Evolutionary conservation across 2,888 invertebrate genomes (phyloP), one percentile per base, ranked within the genome.

Genomic region (Scrobipalpa costella): DNA sequence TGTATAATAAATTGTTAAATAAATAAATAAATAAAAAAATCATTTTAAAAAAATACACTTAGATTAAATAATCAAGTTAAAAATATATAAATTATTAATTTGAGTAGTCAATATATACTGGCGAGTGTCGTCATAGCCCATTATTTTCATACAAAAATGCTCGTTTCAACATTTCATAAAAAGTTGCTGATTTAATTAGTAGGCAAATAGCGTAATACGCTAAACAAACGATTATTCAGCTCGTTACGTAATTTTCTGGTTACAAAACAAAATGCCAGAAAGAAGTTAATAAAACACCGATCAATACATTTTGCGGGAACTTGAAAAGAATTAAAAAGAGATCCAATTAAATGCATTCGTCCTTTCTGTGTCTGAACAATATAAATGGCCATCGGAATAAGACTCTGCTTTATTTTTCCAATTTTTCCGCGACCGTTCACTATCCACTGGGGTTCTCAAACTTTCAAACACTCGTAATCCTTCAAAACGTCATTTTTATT

Each of bases 291-390:
- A 44, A 15, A 70, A 72, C 61, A 70, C 70, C 73, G 74, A 79
- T 77, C 69, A 77, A 74, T 79, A 44, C 19, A 19, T 80, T 70
- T 67, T 68, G 68, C 19, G 64, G 67, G 67, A 68, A 68, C 69
- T 68, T 62, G 70, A 68, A 57, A 63, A 60, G 66, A 68, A 70
- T 72, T 67, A 69, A 74, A 76, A 78, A 74, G 72, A 70, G 71
- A 70, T 77, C 72, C 74, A 80, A 81, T 82, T 83, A 81, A 80
- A 79, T 74, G 73, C 75, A 72, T 74, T 69, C 67, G 69, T 67
- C 64, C 69, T 71, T 70, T 69, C 65, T 65, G 67, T 70, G 69
- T 72, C 71, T 61, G 68, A 64, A 33, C 66, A 69, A 74, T 76
- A 79, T 74, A 80, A 78, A 77, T 77, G 71, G 72, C 70, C 66